Base-by-base conservation (phyloP, 2,113 vertebrate genomes). In the Clarias gariepinus region DNA sequence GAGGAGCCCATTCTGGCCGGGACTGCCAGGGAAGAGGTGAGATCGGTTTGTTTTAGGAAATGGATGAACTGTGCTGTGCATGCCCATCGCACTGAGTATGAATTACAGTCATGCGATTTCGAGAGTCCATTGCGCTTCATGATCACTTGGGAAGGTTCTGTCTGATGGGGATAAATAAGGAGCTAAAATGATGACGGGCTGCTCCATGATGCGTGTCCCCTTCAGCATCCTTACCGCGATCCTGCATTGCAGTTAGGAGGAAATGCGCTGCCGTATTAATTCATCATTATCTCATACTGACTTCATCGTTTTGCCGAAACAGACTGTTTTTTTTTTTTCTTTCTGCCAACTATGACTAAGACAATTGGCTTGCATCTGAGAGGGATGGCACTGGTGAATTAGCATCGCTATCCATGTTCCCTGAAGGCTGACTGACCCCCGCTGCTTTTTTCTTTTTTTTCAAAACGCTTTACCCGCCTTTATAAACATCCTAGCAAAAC, bases 11-110 rank as follows among this genome's bases (percentile, higher is more conserved):
- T 89, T 23, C 69, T 89, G 63, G 83, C 89, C 58, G 88, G 86
- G 64, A 82, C 84, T 74, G 89, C 66, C 9, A 87, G 91, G 74
- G 91, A 92, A 79, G 89, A 91, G 91, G 91, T 92, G 78, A 90
- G 88, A 53, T 28, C 4, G 28, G 63, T 53, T 68, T 79, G 12
- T 79, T 79, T 71, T 36, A 6, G 18, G 30, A 11, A 33, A 61
- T 30, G 9, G 30, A 41, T 2, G 23, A 30, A 3, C 10, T 0
- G 33, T 79, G 28, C 10, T 1, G 33, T 80, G 28, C 19, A 21
- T 60, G 25, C 13, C 36, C 13, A 30, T 55, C 15, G 13, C 13
- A 16, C 76, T 16, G 23, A 25, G 74, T 28, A 25, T 21, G 9
- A 58, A 81, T 61, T 36, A 58, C 78, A 80, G 11, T 11, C 57